These are phyloP conservation scores for Tethya wilhelma DNA, from an alignment of 37 sponge, comb jelly and placozoan species.

Conservation along the genomic window DNA sequence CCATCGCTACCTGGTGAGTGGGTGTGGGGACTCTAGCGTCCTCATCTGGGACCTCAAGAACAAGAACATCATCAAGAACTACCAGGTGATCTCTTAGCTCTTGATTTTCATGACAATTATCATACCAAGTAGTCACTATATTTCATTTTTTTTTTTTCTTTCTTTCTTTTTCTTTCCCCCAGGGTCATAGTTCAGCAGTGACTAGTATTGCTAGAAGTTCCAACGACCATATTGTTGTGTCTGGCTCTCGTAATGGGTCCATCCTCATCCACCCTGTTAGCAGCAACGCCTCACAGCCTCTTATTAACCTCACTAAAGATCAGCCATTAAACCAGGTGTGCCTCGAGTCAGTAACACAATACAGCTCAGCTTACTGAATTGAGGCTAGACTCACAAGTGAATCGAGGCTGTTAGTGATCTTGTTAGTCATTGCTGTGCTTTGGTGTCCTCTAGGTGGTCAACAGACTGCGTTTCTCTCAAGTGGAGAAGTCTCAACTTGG, in stretches of 20 bases:
- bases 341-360: too few species aligned
- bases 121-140: too few species aligned
- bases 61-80: slow-evolving; percentile 40
- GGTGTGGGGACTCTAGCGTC: slow-evolving; percentile 24
- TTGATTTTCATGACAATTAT: too few species aligned
- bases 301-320: not conserved
- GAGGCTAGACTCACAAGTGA: not conserved
- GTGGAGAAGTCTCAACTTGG: slow-evolving; percentile 56
- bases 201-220: slow-evolving; percentile 27
- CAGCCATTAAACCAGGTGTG: not conserved
- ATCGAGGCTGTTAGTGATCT: not conserved
- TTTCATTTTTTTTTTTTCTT: too few species aligned
- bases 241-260: slow-evolving; percentile 56
- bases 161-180: not conserved
- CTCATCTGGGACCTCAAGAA: slow-evolving; percentile 68
- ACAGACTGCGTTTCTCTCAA: slow-evolving; percentile 60
- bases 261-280: slow-evolving; percentile 54
- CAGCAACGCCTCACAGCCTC: slow-evolving; percentile 2
- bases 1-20: slow-evolving; percentile 64
- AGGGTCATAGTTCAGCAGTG: slow-evolving; percentile 75
- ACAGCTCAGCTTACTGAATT: too few species aligned
- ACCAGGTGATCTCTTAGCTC: too few species aligned
- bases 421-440: not conserved
- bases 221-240: slow-evolving; percentile 43
- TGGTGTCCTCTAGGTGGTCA: slow-evolving; percentile 28